Conservation (phyloP, 1,140 invertebrate species). For the Ruditapes philippinarum region DNA sequence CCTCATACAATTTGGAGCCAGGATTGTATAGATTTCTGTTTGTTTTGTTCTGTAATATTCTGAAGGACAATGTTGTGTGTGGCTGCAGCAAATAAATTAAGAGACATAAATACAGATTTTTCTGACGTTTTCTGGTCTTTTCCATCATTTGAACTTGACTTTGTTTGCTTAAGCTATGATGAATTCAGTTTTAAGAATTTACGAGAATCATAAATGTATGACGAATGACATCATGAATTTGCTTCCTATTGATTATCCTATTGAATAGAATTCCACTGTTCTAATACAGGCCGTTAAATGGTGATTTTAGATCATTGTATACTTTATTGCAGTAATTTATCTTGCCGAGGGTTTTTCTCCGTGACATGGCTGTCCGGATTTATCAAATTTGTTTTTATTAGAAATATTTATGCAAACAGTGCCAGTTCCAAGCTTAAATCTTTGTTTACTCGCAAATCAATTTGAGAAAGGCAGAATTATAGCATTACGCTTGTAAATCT, state of each 20-base stretch:
- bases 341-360: background rate
- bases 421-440: background rate
- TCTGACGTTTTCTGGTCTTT: no score
- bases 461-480: background rate
- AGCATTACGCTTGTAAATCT: slow-evolving; percentile 29
- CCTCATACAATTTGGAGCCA: no score
- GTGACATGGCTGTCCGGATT: background rate
- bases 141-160: no score
- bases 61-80: no score
- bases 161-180: background rate
- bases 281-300: slow-evolving; percentile 16
- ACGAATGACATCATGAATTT: slow-evolving; percentile 11
- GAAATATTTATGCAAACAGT: slow-evolving; percentile 1
- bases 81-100: no score
- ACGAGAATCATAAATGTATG: slow-evolving; percentile 17
- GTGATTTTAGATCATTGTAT: background rate
- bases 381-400: slow-evolving; percentile 43
- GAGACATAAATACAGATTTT: no score
- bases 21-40: no score
- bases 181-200: background rate
- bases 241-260: slow-evolving; percentile 1
- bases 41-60: no score
- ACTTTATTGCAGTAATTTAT: slow-evolving; percentile 8
- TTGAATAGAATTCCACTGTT: background rate
- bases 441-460: slow-evolving; percentile 50